Evolutionary conservation across 2,113 vertebrate species (phyloP).

Genomic region (Pygoscelis adeliae): DNA sequence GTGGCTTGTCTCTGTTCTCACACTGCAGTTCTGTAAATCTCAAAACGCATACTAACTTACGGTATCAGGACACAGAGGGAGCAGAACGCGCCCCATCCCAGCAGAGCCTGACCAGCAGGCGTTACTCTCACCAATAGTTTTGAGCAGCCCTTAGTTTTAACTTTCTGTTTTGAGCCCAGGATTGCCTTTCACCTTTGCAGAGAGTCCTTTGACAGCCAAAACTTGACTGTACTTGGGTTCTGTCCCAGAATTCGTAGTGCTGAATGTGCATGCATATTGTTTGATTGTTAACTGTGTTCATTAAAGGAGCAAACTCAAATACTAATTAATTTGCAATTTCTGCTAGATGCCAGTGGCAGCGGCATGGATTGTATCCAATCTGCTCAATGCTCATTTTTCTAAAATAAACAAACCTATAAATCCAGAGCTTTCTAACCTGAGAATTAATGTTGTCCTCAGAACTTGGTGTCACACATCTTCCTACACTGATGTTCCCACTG

Average conservation of each 20-base stretch:
- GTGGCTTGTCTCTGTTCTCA: not conserved
- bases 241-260: not conserved
- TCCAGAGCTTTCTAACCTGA: not conserved
- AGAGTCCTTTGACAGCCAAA: not conserved
- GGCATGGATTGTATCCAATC: not conserved
- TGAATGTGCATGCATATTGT: not conserved
- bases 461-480: not conserved
- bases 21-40: not conserved
- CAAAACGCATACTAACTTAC: not conserved
- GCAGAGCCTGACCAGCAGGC: not conserved
- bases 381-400: not conserved
- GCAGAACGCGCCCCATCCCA: not conserved
- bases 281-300: not conserved
- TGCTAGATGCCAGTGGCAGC: not conserved
- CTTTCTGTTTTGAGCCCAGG: not conserved
- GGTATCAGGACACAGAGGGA: not conserved
- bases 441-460: not conserved
- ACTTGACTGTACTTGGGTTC: not conserved
- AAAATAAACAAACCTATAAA: not conserved
- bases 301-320: not conserved
- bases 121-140: not conserved
- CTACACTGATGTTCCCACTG: not conserved
- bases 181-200: not conserved
- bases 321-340: not conserved
- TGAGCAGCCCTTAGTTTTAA: not conserved